phyloP scores from a whole-genome alignment of 2,113 vertebrate species.

The Bambusicola thoracicus region DNA sequence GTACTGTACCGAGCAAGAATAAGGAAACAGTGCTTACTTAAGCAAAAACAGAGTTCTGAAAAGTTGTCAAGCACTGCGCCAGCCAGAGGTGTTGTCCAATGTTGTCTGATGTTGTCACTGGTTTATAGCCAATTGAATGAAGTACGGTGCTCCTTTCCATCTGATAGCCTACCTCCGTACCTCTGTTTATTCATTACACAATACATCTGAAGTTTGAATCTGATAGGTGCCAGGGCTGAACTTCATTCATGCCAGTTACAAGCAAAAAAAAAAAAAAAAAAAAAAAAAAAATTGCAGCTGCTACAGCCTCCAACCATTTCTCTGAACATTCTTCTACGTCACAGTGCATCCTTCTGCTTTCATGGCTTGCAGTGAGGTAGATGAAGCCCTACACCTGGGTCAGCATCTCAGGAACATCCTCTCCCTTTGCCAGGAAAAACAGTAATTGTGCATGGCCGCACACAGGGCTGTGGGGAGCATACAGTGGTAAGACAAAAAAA shows the following conservation, averaged over 20 bases:
- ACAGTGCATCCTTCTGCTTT: neutral
- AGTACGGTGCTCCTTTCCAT: neutral
- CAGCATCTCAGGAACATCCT: neutral
- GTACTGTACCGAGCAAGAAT: neutral
- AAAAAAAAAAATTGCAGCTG: neutral
- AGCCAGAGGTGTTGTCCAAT: neutral
- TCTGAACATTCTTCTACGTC: neutral
- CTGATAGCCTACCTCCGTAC: neutral
- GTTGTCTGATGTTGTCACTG: neutral
- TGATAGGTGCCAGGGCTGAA: neutral
- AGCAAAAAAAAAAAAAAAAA: neutral
- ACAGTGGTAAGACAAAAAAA: neutral
- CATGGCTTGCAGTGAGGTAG: neutral
- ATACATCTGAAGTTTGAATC: neutral
- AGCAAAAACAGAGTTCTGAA: neutral
- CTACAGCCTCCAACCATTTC: neutral
- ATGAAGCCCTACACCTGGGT: neutral
- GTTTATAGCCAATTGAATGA: neutral
- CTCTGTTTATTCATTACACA: neutral
- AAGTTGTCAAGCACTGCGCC: neutral
- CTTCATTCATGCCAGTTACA: neutral
- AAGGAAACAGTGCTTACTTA: neutral
- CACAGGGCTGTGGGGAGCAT: neutral
- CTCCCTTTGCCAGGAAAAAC: neutral
- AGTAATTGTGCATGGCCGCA: fast-evolving